Evolutionary conservation across 1,140 invertebrate species (phyloP).

Genomic region (Conopomorpha cramerella): DNA sequence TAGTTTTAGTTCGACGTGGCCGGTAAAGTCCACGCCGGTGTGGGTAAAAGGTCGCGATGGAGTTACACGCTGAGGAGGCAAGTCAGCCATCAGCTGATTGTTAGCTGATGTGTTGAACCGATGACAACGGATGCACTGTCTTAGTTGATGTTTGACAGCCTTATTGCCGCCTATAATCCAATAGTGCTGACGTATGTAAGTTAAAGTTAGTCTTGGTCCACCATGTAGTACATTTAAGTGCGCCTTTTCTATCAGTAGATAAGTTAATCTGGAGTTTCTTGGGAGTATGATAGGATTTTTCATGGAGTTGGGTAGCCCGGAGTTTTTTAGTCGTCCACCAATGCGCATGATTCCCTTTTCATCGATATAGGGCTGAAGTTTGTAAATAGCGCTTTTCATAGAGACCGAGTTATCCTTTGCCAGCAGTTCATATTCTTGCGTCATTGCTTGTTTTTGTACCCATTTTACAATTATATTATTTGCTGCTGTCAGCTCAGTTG

Average conservation of each 20-base stretch:
- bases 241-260: conserved; percentile 7
- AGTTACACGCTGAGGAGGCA: conserved; percentile 13
- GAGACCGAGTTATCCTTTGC: conserved; percentile 2
- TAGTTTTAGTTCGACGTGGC: conserved; percentile 17
- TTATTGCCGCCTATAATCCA: conserved; percentile 16
- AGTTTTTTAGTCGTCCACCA: conserved; percentile 12
- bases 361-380: conserved; percentile 13
- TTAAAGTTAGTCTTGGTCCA: conserved; percentile 12
- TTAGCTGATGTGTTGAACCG: conserved; percentile 4
- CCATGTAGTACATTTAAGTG: conserved; percentile 20
- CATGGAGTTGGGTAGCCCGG: conserved; percentile 5
- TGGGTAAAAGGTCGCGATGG: conserved; percentile 16
- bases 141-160: conserved; percentile 8
- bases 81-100: conserved; percentile 13
- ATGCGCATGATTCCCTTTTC: conserved; percentile 13
- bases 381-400: conserved; percentile 7
- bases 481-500: conserved; percentile 4
- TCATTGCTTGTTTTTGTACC: conserved; percentile 1
- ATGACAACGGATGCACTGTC: conserved; percentile 8
- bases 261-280: conserved; percentile 3
- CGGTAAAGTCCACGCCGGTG: conserved; percentile 22
- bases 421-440: conserved; percentile 5
- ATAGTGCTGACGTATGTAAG: conserved; percentile 13
- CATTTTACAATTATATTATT: conserved; percentile 5
- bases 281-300: conserved; percentile 12